These are phyloP conservation scores for Bucorvus abyssinicus DNA, from an alignment of 2,797 vertebrate genomes.

Conservation along the genomic window DNA sequence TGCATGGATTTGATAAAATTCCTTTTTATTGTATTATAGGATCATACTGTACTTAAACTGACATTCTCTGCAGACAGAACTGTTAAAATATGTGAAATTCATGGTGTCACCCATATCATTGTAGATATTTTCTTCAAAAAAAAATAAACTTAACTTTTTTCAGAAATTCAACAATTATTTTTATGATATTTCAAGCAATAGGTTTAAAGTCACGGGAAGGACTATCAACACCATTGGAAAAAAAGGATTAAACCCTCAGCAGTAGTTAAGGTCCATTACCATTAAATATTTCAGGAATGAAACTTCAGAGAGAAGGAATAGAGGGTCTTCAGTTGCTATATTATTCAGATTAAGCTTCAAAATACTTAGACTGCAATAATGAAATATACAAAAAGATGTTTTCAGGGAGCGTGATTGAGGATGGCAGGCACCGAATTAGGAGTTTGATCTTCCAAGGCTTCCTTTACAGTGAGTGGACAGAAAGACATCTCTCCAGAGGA, in stretches of 20 bases:
- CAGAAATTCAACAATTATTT: conserved; percentile 8
- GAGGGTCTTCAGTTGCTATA: background rate
- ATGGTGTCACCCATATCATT: conserved; percentile 58
- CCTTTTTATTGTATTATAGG: conserved; percentile 55
- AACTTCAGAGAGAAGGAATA: background rate
- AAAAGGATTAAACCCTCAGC: background rate
- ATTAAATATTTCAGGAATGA: background rate
- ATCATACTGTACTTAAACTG: conserved; percentile 51
- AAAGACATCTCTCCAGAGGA: background rate
- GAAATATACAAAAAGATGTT: background rate
- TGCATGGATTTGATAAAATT: conserved; percentile 68
- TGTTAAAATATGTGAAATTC: conserved; percentile 49
- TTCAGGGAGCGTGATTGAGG: background rate
- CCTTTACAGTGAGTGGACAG: background rate
- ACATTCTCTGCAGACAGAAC: conserved; percentile 23
- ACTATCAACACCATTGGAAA: background rate
- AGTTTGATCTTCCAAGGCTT: background rate
- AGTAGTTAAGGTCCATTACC: background rate
- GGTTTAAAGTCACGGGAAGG: background rate
- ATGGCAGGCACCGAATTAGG: background rate
- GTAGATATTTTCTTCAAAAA: conserved; percentile 70
- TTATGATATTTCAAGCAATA: background rate
- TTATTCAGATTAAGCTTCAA: background rate
- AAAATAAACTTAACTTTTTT: conserved; percentile 73
- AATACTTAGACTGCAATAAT: background rate